These are phyloP conservation scores for Ophonus ardosiacus DNA, from an alignment of 2,888 invertebrate species.

Conservation along the genomic window DNA sequence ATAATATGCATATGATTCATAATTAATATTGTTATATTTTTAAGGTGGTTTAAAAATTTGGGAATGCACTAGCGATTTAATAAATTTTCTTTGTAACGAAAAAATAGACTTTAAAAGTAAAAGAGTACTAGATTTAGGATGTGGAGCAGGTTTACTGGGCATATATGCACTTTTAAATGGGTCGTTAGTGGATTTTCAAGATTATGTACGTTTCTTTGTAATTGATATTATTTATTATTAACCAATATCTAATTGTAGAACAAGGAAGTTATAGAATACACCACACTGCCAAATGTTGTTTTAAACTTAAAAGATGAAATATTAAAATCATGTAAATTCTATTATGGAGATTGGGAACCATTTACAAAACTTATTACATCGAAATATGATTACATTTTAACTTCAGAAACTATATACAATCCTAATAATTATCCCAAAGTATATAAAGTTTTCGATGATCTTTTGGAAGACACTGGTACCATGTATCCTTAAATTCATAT, in stretches of 20 bases:
- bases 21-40: slow-evolving; percentile 66
- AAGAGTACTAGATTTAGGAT: slow-evolving; percentile 91
- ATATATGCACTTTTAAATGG: slow-evolving; percentile 84
- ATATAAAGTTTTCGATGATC: slow-evolving; percentile 81
- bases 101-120: slow-evolving; percentile 76
- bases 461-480: slow-evolving; percentile 80
- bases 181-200: slow-evolving; percentile 90
- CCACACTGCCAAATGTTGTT: slow-evolving; percentile 90
- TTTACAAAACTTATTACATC: slow-evolving; percentile 74
- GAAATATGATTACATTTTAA: slow-evolving; percentile 90
- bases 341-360: slow-evolving; percentile 82
- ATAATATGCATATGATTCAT: neutral
- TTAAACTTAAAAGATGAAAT: slow-evolving; percentile 79
- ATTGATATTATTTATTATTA: slow-evolving; percentile 26
- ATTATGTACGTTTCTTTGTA: slow-evolving; percentile 86
- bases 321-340: slow-evolving; percentile 78
- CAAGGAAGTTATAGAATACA: slow-evolving; percentile 86
- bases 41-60: slow-evolving; percentile 96
- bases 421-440: slow-evolving; percentile 87
- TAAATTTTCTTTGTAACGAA: slow-evolving; percentile 80
- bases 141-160: slow-evolving; percentile 94
- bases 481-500: slow-evolving; percentile 78
- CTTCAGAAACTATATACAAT: slow-evolving; percentile 97
- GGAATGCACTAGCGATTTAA: slow-evolving; percentile 94
- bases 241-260: slow-evolving; percentile 81